Evolutionary conservation across 2,113 vertebrate species (phyloP), one percentile per base, ranked within the genome.

Genomic region (Protobothrops mucrosquamatus): DNA sequence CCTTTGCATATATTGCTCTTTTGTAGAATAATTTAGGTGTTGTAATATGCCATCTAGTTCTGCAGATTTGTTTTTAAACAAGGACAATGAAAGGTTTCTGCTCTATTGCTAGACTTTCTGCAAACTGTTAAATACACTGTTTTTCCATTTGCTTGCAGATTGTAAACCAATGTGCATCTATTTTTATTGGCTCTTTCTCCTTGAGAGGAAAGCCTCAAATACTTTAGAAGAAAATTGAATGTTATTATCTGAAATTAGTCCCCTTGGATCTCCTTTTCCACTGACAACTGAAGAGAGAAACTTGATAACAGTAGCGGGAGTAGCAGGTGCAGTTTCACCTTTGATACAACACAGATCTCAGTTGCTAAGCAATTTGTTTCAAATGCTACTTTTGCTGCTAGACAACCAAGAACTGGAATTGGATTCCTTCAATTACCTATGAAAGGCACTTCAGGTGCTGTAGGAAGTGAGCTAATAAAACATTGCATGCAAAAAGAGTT

Each of bases 241-340:
- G n/a, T 2, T 26, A 54, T 92, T 46, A 61, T 51, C 12, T 59
- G 23, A 89, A 89, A 92, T 11, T 24, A 85, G 1, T 52, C 90
- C 93, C 91, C 43, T 29, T 0, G 1, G 11, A 39, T 95, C 91
- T 61, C 88, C 10, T 91, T 0, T 20, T 26, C 23, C 1, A 1
- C 34, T 91, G 48, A 81, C 91, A 95, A 93, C 48, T 91, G 43
- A 3, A 61, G 85, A 0, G 11, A 96, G 90, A 23, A 26, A 61
- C 61, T 59, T 56, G 48, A 11, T 92, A 24, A 89, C 2, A 92
- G 39, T 89, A 94, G 51, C 87, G 20, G 24, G 96, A 95, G n/a
- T 46, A 92, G n/a, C 9, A 39, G 89, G 7, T 24, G 24, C 18
- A 54, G 18, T 55, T 81, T 81, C 69, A 81, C 69, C 69, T 81